Conservation (phyloP, 2,797 vertebrate species). For the Amblyraja radiata region DNA sequence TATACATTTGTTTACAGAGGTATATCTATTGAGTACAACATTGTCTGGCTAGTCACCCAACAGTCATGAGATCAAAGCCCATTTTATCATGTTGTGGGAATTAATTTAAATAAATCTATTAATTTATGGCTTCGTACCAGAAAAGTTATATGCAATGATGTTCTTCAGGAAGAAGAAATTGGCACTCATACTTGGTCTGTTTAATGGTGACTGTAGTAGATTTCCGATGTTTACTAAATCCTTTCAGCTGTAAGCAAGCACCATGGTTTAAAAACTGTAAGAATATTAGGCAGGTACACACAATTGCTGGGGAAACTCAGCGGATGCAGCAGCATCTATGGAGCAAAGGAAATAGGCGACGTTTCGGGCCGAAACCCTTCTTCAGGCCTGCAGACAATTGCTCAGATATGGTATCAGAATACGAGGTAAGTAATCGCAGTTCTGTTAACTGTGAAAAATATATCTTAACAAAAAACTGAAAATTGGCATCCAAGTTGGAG, state of each 20-base stretch:
- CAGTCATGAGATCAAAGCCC: background rate
- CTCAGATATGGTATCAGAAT: background rate
- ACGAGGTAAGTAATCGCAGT: background rate
- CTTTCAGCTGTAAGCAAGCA: background rate
- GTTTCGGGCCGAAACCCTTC: no score
- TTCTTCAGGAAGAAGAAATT: background rate
- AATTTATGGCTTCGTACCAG: background rate
- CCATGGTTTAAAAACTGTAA: background rate
- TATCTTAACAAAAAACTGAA: background rate
- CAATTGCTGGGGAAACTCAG: no score
- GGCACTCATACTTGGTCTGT: background rate
- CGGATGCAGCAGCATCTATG: no score
- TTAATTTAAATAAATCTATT: background rate
- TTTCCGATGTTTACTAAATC: background rate
- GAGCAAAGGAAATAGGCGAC: no score
- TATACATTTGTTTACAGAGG: background rate
- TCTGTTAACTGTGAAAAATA: background rate
- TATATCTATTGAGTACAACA: background rate
- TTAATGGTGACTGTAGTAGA: background rate
- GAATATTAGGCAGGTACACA: background rate
- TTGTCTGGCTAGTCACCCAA: background rate
- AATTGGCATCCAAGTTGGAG: background rate
- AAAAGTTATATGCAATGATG: background rate
- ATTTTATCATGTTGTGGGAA: background rate
- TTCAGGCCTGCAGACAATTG: background rate